These are phyloP conservation scores for Rhamnusium bicolor DNA, from an alignment of 2,888 invertebrate species.

Conservation along the genomic window DNA sequence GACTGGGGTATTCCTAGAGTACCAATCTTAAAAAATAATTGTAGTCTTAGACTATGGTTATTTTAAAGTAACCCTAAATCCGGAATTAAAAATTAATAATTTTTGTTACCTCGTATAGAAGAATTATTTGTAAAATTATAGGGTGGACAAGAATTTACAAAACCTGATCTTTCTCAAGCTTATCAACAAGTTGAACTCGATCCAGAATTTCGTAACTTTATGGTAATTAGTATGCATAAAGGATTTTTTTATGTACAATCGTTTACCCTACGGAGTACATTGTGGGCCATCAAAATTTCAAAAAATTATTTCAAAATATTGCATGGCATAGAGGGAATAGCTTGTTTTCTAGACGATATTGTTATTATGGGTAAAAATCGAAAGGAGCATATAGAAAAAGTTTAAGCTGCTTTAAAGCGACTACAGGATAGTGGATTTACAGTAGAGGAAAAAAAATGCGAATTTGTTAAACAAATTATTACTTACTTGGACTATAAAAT, in stretches of 20 bases:
- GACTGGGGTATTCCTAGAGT: constrained; percentile 40
- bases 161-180: neutral
- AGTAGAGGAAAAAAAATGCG: constrained; percentile 4
- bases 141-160: too few species aligned
- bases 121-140: constrained; percentile 4
- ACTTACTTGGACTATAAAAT: constrained; percentile 31
- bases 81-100: constrained; percentile 36
- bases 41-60: constrained; percentile 39
- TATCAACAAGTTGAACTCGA: neutral
- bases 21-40: constrained; percentile 23
- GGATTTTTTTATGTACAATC: neutral
- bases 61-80: constrained; percentile 47
- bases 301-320: too few species aligned
- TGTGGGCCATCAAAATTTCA: neutral
- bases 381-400: too few species aligned
- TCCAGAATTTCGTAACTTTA: neutral
- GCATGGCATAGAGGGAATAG: too few species aligned
- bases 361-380: too few species aligned
- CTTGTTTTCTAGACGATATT: too few species aligned
- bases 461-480: constrained; percentile 18
- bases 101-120: constrained; percentile 44
- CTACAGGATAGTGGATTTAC: neutral
- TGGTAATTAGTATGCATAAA: neutral
- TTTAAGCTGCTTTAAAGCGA: neutral
- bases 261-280: neutral